phyloP scores from a whole-genome alignment of 2,797 vertebrate genomes.

The Todus mexicanus region DNA sequence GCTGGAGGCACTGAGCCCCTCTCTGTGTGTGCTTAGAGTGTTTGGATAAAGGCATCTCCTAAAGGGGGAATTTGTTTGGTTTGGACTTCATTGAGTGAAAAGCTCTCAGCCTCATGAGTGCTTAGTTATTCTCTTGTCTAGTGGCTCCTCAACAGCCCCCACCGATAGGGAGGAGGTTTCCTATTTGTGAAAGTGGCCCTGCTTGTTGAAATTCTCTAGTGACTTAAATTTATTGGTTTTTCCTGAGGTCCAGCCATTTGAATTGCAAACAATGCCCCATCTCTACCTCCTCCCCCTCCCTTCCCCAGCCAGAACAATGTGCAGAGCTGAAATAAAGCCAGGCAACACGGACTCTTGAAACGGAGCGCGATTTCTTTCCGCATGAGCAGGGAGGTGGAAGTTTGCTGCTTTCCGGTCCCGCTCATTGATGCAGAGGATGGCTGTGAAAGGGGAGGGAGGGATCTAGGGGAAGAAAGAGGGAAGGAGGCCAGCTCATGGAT shows the following conservation, averaged over 20 bases:
- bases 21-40: slow-evolving; percentile 9
- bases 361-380: not conserved
- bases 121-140: slow-evolving; percentile 64
- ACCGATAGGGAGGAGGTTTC: not conserved
- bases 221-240: slow-evolving; percentile 71
- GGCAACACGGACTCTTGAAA: not conserved
- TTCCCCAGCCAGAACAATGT: slow-evolving; percentile 33
- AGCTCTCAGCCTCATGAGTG: slow-evolving; percentile 67
- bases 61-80: slow-evolving; percentile 64
- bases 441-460: slow-evolving; percentile 31
- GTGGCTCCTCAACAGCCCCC: slow-evolving; percentile 51
- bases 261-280: slow-evolving; percentile 64
- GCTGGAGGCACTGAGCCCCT: not conserved
- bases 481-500: not conserved
- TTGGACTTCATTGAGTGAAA: slow-evolving; percentile 69
- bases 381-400: slow-evolving; percentile 17
- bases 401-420: slow-evolving; percentile 34
- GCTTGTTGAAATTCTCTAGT: slow-evolving; percentile 62
- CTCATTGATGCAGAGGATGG: slow-evolving; percentile 24
- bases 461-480: not conserved
- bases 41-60: slow-evolving; percentile 38
- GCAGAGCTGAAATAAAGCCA: slow-evolving; percentile 41
- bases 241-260: slow-evolving; percentile 57
- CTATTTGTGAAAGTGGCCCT: slow-evolving; percentile 35
- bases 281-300: not conserved